Base-by-base conservation (phyloP, 2,888 invertebrate species). In the Andricus curvator region DNA sequence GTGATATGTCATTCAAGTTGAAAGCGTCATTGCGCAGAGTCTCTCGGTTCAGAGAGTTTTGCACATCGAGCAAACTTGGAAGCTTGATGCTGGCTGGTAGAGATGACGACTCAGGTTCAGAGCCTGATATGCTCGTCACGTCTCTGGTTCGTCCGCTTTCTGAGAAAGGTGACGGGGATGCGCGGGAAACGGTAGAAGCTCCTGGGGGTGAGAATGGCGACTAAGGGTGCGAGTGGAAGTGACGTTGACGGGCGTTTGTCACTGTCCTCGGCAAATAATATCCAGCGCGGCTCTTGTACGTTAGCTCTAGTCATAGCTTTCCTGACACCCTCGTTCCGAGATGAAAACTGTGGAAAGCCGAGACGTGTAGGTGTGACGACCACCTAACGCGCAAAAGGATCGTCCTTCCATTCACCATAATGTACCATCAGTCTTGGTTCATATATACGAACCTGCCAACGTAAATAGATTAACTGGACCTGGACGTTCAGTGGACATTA, bases 221-320 rank as follows among this genome's bases (percentile, higher is more conserved):
- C 20, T 51, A 78, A 56, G 85, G 83, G 79, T 74, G 41, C 79
- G 78, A 87, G 87, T 90, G 89, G 89, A 90, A 88, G 85, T 91
- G 90, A 91, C 90, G 89, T 91, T 92, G 91, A 92, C 91, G 90
- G 89, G 90, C 89, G 91, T 92, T 91, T 92, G 92, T 91, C 91
- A 92, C 91, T 91, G 92, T 91, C 91, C 90, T 88, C 89, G 87
- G 89, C 90, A 91, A 91, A 92, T 91, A 91, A 91, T 91, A 91
- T 90, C 90, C 90, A 90, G 87, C 88, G 84, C 85, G 83, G 84
- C 83, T 85, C 85, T 70, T 60, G 51, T 37, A n/a, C 0, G 70
- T 33, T n/a, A 11, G 29, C 33, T 70, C 29, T 51, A 70, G 70
- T 70, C 51, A 60, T 22, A 60, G 56, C 22, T 11, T 15, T 56